Percentiles rank a stretch among this genome's conserved stretches.
These are phyloP conservation scores for Tamias sibiricus DNA, from an alignment of 2,113 vertebrate species.

Conservation along the genomic window DNA sequence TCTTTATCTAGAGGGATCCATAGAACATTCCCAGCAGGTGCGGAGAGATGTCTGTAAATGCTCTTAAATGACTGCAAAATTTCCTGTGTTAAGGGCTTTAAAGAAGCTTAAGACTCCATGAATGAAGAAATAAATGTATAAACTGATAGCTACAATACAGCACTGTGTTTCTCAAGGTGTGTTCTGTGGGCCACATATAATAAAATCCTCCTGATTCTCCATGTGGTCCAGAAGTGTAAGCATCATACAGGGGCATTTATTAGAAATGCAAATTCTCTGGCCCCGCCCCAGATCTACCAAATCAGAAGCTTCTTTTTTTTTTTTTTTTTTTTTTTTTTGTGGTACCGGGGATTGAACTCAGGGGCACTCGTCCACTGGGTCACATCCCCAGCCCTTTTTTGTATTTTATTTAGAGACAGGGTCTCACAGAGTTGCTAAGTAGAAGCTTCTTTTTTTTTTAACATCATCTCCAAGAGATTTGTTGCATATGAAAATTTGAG, in stretches of 20 bases:
- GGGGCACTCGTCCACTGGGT: too few species aligned
- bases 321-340: not conserved
- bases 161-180: not conserved
- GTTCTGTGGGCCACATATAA: not conserved
- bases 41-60: not conserved
- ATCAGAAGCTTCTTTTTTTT: not conserved
- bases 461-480: not conserved
- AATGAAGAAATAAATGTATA: not conserved
- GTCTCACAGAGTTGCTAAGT: too few species aligned
- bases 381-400: too few species aligned
- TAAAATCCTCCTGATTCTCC: not conserved
- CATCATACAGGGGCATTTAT: not conserved
- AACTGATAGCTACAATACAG: not conserved
- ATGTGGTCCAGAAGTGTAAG: not conserved
- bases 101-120: not conserved
- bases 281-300: not conserved
- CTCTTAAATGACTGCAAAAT: not conserved
- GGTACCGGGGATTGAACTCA: too few species aligned
- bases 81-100: not conserved
- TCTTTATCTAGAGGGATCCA: not conserved
- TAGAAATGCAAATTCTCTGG: not conserved
- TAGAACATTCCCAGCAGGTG: not conserved
- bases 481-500: not conserved
- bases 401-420: too few species aligned
- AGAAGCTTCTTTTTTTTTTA: not conserved